Percentiles rank a stretch among this genome's conserved stretches.
These are phyloP conservation scores for Agriotes lineatus DNA, from an alignment of 2,888 invertebrate species.

Conservation along the genomic window DNA sequence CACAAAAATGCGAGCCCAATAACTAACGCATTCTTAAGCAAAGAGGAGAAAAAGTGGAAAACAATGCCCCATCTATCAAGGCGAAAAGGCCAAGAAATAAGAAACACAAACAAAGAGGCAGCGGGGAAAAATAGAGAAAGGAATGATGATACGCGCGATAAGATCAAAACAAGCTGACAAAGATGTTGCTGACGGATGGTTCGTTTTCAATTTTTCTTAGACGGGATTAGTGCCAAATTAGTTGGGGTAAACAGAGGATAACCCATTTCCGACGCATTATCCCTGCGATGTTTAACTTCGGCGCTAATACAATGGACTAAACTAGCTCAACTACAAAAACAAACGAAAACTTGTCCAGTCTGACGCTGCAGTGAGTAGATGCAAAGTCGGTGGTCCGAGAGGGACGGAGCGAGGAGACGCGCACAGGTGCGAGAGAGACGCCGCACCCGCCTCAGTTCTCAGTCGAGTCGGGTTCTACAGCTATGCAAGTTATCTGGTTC, in stretches of 20 bases:
- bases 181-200: neutral
- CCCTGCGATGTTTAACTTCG: slow-evolving; percentile 18
- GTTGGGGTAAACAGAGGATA: neutral
- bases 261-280: slow-evolving; percentile 20
- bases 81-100: slow-evolving; percentile 22
- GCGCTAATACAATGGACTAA: slow-evolving; percentile 45
- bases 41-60: slow-evolving; percentile 19
- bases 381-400: slow-evolving; percentile 50
- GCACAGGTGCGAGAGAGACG: slow-evolving; percentile 37
- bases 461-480: slow-evolving; percentile 31
- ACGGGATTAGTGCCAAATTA: neutral
- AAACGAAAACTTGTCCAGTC: slow-evolving; percentile 45
- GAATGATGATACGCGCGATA: slow-evolving; percentile 17
- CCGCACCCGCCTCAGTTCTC: slow-evolving; percentile 41
- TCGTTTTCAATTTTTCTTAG: slow-evolving; percentile 9
- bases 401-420: slow-evolving; percentile 30
- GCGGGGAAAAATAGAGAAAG: slow-evolving; percentile 9
- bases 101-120: slow-evolving; percentile 23
- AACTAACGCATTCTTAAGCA: slow-evolving; percentile 19
- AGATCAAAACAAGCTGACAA: slow-evolving; percentile 18
- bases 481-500: slow-evolving; percentile 49
- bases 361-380: slow-evolving; percentile 39
- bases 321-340: slow-evolving; percentile 43
- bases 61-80: slow-evolving; percentile 33
- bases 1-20: slow-evolving; percentile 2